Evolutionary conservation across 2,797 vertebrate species (phyloP).

Genomic region (Thunnus albacares): DNA sequence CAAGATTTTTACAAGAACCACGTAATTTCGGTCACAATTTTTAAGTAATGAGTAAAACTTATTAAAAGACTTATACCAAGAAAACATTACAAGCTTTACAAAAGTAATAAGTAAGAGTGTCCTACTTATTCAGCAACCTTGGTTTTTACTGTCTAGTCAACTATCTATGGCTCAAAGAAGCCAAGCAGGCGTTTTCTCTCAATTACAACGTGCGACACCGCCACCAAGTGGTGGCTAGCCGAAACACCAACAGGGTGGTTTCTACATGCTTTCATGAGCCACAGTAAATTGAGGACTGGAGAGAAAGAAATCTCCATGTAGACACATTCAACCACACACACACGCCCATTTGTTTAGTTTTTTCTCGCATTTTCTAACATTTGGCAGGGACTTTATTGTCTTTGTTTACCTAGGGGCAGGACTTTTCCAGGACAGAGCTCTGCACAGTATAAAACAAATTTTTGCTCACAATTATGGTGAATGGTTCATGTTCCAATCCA

Average conservation of each 20-base stretch:
- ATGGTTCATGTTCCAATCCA: background rate
- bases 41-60: background rate
- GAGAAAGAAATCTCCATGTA: background rate
- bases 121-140: conserved; percentile 48
- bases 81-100: background rate
- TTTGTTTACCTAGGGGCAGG: too few species aligned
- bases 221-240: conserved; percentile 39
- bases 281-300: background rate
- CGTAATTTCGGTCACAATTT: background rate
- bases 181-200: conserved; percentile 30
- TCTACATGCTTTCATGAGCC: background rate
- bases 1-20: background rate
- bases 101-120: conserved; percentile 22
- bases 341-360: background rate
- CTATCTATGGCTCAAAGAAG: conserved; percentile 21
- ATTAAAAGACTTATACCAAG: background rate
- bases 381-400: conserved; percentile 1
- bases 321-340: conserved; percentile 1
- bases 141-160: conserved; percentile 63
- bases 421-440: too few species aligned
- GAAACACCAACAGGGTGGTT: background rate
- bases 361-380: conserved; percentile 10
- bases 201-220: conserved; percentile 44
- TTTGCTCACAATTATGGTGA: background rate
- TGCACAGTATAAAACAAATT: background rate